Conservation (phyloP, 2,888 invertebrate species). For the Drosophila fulvimacula region DNA sequence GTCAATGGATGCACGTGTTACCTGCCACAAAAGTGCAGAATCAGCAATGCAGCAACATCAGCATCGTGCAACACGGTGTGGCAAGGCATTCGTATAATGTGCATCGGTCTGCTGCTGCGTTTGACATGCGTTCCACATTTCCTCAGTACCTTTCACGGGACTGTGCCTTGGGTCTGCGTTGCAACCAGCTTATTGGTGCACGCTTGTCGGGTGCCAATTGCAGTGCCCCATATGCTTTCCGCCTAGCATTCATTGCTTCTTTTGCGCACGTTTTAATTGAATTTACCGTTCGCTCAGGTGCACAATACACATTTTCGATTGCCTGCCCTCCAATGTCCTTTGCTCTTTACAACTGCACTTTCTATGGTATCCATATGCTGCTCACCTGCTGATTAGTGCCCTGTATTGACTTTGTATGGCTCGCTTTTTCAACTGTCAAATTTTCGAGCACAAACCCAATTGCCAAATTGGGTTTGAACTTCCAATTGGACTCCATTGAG, state of each 20-base stretch:
- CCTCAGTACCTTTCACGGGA: conserved; percentile 7
- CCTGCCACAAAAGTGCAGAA: conserved; percentile 10
- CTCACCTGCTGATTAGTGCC: conserved; percentile 58
- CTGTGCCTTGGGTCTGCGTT: conserved; percentile 6
- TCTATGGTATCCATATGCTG: conserved; percentile 22
- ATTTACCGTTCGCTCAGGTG: conserved; percentile 51
- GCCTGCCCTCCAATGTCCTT: not conserved
- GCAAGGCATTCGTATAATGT: conserved; percentile 36
- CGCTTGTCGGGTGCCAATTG: conserved; percentile 41
- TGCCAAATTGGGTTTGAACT: conserved; percentile 56
- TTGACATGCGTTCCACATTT: conserved; percentile 32
- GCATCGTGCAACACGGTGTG: conserved; percentile 10
- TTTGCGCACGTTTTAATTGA: conserved; percentile 61
- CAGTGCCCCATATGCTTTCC: conserved; percentile 9
- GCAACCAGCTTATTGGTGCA: conserved; percentile 53
- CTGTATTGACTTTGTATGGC: conserved; percentile 22
- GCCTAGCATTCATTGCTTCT: conserved; percentile 8
- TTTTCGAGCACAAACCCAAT: conserved; percentile 38
- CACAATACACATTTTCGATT: conserved; percentile 48
- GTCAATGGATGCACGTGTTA: conserved; percentile 40
- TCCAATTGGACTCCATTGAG: conserved; percentile 1
- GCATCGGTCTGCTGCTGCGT: conserved; percentile 27
- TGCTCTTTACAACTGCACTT: conserved; percentile 14
- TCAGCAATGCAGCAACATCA: conserved; percentile 6
- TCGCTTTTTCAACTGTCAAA: conserved; percentile 24